Percentiles rank a stretch among this genome's conserved stretches.
These are phyloP conservation scores for Barypeithes pellucidus DNA, from an alignment of 2,888 invertebrate species.

Conservation along the genomic window DNA sequence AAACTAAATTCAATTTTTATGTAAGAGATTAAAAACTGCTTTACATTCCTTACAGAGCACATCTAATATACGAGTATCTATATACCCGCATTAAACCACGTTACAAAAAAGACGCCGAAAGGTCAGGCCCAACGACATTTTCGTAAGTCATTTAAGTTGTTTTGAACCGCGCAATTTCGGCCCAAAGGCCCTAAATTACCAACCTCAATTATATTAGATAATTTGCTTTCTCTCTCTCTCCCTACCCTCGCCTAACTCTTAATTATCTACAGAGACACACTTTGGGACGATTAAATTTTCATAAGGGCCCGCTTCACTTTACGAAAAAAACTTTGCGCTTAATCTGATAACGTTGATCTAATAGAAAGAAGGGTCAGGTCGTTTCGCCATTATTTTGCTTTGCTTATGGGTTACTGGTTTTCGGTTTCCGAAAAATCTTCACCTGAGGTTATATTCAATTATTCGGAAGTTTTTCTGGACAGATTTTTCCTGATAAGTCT, in stretches of 20 bases:
- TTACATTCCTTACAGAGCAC: not conserved
- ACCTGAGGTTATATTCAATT: constrained; percentile 46
- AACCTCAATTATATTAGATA: constrained; percentile 42
- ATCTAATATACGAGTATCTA: not conserved
- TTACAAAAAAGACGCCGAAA: constrained; percentile 6
- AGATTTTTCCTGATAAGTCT: not conserved
- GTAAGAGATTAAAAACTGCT: too few relatives aligned
- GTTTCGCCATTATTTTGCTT: constrained; percentile 41
- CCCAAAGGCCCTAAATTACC: constrained; percentile 35
- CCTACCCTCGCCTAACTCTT: constrained; percentile 48
- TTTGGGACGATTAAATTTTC: constrained; percentile 52
- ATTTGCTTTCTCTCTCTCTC: constrained; percentile 40
- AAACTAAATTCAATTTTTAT: too few relatives aligned
- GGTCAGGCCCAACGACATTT: constrained; percentile 30
- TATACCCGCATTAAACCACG: constrained; percentile 9
- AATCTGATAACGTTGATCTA: constrained; percentile 53
- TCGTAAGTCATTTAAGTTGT: constrained; percentile 35
- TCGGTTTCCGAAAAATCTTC: constrained; percentile 46
- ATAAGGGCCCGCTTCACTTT: constrained; percentile 45
- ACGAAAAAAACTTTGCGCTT: constrained; percentile 43
- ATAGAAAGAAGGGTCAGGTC: constrained; percentile 51
- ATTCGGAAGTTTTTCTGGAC: constrained; percentile 32
- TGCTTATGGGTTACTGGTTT: constrained; percentile 45
- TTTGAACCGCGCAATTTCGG: constrained; percentile 32
- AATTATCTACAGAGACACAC: constrained; percentile 52